Evolutionary conservation across 2,113 vertebrate species (phyloP).

Genomic region (Mungos mungo): DNA sequence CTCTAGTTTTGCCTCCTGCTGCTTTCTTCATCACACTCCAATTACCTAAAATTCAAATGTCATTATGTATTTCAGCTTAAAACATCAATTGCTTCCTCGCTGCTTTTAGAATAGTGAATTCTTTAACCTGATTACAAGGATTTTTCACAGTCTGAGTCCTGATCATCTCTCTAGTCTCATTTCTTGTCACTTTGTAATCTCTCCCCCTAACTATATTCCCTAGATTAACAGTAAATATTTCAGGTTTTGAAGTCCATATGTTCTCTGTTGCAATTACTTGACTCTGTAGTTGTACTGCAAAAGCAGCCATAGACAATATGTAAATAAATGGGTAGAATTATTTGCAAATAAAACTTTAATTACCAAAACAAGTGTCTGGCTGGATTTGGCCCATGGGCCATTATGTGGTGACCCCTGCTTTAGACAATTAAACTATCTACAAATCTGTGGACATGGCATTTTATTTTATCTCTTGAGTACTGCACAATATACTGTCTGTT

Average conservation of each 20-base stretch:
- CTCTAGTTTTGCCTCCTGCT: not conserved
- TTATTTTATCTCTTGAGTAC: not conserved
- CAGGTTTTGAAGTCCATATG: not conserved
- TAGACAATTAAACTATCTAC: not conserved
- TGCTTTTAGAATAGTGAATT: not conserved
- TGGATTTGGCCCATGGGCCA: not conserved
- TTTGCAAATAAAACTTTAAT: not conserved
- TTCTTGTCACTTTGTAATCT: not conserved
- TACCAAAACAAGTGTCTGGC: not conserved
- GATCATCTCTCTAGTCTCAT: not conserved
- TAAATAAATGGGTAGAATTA: not conserved
- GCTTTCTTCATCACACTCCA: not conserved
- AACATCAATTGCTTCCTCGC: not conserved
- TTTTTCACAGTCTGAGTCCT: not conserved
- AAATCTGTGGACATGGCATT: not conserved
- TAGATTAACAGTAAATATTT: not conserved
- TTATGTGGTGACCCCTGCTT: not conserved
- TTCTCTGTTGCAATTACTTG: not conserved
- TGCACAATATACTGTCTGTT: not conserved
- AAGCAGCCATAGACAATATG: not conserved
- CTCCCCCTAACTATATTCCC: not conserved
- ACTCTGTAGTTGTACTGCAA: not conserved
- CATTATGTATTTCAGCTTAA: not conserved
- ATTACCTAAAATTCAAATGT: not conserved
- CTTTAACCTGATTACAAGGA: not conserved